Percentiles rank a stretch among this genome's conserved stretches.
Conservation (phyloP, 1,140 invertebrate genomes). For the Pararge aegeria region DNA sequence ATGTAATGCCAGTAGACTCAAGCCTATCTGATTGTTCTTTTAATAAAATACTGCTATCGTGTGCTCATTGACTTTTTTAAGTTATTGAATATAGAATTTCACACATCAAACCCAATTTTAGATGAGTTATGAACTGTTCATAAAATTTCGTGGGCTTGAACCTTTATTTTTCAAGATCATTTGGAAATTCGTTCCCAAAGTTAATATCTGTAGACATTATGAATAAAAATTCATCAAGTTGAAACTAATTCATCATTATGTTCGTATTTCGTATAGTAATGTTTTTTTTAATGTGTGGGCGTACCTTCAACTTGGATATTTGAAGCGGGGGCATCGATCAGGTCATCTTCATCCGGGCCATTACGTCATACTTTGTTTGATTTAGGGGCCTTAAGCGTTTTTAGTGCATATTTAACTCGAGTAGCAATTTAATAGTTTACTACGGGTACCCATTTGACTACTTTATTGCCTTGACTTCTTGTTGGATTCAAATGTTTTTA, state of each 20-base stretch:
- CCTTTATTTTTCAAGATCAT: not conserved
- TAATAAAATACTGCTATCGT: no score
- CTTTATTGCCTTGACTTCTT: not conserved
- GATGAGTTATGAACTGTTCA: no score
- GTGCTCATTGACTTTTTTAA: no score
- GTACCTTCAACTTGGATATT: conserved; percentile 30
- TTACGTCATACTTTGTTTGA: conserved; percentile 32
- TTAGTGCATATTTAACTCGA: not conserved
- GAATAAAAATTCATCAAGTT: conserved; percentile 30
- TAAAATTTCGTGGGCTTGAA: no score
- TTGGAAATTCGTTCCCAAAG: conserved; percentile 9
- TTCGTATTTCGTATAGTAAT: conserved; percentile 36
- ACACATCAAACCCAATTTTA: no score
- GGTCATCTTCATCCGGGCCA: conserved; percentile 31
- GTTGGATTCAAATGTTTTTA: not conserved
- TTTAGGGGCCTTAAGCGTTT: conserved; percentile 15
- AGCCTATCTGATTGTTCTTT: no score
- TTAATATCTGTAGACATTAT: conserved; percentile 16
- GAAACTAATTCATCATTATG: conserved; percentile 30
- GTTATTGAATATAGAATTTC: no score
- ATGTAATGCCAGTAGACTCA: no score
- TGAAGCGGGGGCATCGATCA: conserved; percentile 36
- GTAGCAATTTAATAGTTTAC: conserved; percentile 15
- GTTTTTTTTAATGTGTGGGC: conserved; percentile 42
- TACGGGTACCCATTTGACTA: not conserved